Evolutionary conservation across 2,797 vertebrate species (phyloP).

Genomic region (Cyclura pinguis): DNA sequence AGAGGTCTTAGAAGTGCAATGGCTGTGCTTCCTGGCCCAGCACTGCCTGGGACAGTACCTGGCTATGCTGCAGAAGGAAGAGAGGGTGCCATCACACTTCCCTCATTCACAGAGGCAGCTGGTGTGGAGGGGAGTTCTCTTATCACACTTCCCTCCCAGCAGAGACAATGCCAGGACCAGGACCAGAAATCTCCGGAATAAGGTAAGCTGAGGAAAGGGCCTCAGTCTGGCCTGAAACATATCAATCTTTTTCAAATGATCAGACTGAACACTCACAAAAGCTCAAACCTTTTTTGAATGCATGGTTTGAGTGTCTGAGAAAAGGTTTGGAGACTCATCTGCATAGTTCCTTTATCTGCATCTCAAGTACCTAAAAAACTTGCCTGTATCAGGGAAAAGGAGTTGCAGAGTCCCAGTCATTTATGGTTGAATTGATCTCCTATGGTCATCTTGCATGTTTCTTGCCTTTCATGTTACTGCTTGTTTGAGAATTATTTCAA

Average conservation of each 20-base stretch:
- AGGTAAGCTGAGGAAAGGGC: too few species aligned
- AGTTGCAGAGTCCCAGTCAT: not conserved
- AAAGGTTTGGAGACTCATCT: not conserved
- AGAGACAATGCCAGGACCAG: too few species aligned
- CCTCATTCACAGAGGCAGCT: too few species aligned
- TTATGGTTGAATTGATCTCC: not conserved
- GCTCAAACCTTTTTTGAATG: not conserved
- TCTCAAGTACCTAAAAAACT: not conserved
- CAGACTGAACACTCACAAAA: not conserved
- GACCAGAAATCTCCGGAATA: too few species aligned
- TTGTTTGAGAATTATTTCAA: conserved; percentile 19
- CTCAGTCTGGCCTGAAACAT: not conserved
- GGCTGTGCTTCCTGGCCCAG: too few species aligned
- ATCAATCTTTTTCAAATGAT: not conserved
- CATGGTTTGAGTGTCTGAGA: not conserved
- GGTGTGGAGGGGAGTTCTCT: too few species aligned
- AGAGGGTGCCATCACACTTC: too few species aligned
- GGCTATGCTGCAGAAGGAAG: too few species aligned
- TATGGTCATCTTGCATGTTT: not conserved
- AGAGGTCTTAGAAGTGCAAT: too few species aligned
- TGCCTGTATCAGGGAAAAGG: not conserved
- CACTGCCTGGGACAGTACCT: too few species aligned
- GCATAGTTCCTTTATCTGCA: too few species aligned
- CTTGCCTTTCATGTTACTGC: not conserved
- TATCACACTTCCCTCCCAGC: too few species aligned